Conservation (phyloP, 1,140 invertebrate species). For the Diachasma alloeum region DNA sequence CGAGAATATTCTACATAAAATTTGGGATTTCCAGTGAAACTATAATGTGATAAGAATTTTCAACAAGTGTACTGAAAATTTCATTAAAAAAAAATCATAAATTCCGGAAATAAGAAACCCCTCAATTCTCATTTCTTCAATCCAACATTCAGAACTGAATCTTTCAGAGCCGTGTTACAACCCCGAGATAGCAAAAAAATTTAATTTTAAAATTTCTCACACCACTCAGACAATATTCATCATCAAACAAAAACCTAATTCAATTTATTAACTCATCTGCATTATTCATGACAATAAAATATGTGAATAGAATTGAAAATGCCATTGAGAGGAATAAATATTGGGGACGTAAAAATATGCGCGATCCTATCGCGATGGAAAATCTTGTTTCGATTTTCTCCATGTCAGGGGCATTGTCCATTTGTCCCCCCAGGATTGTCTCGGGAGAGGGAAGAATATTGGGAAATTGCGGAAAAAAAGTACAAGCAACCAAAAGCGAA, state of each 20-base stretch:
- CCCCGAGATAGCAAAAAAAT: background rate
- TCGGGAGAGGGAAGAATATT: background rate
- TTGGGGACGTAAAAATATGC: background rate
- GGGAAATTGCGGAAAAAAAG: background rate
- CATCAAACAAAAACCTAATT: background rate
- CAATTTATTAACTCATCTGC: background rate
- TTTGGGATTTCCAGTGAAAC: too few relatives aligned
- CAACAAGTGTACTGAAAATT: too few relatives aligned
- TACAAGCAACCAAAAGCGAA: background rate
- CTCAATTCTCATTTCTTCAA: slow-evolving; percentile 20
- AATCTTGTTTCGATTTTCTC: slow-evolving; percentile 21
- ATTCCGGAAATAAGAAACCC: background rate
- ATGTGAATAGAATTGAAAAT: slow-evolving; percentile 1
- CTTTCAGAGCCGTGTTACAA: background rate
- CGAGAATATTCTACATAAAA: too few relatives aligned
- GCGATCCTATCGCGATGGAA: background rate
- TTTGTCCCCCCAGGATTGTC: background rate
- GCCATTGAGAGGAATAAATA: background rate
- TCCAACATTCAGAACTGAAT: slow-evolving; percentile 15
- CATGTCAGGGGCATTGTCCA: background rate
- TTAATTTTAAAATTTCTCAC: background rate
- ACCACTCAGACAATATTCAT: background rate
- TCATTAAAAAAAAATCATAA: too few relatives aligned
- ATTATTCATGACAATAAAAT: background rate
- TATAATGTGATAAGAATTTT: too few relatives aligned